Evolutionary conservation across 2,888 invertebrate genomes (phyloP), one percentile per base, ranked within the genome.

Genomic region (Scaptomyza polygonia): DNA sequence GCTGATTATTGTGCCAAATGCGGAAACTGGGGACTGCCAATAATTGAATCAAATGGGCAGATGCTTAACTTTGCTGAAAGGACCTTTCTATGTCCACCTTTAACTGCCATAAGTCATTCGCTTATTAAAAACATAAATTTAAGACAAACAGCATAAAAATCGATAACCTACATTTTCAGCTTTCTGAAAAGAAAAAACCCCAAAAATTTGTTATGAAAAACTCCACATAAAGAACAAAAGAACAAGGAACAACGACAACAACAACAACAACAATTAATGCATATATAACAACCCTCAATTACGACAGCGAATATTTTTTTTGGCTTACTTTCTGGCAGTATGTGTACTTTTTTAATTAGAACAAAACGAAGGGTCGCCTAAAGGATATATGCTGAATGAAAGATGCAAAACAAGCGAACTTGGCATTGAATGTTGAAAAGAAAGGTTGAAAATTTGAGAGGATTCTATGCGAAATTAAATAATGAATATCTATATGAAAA

Each of bases 111-210:
- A 27, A 62, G 2, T 42, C 18, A 27, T 25, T 16, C 48, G 42
- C 36, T 67, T 67, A 63, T 74, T 56, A 71, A 52, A 48, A 54
- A 44, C 51, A 63, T 53, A 64, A 70, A 72, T 67, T 74, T 63
- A 74, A 69, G 65, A 52, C 54, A 34, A 58, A 30, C 40, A 55
- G 42, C 21, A 6, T 12, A 58, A 83, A 86, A 84, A 84, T 84
- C 84, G 87, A 84, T 84, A 87, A 42, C 84, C 84, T 77, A 84
- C 87, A 82, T 82, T 71, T 71, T 14, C 59, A 45, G 57, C 58
- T 11, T 43, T 54, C 51, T 27, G 14, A 58, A 42, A 58, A 55
- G 71, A 67, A 80, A 74, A 81, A 45, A 61, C 29, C 61, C 61
- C 45, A 52, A 55, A 63, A 55, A 61, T 27, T 25, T 7, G 12